Conservation (phyloP, 1,140 invertebrate genomes). For the Leptopilina clavipes region DNA sequence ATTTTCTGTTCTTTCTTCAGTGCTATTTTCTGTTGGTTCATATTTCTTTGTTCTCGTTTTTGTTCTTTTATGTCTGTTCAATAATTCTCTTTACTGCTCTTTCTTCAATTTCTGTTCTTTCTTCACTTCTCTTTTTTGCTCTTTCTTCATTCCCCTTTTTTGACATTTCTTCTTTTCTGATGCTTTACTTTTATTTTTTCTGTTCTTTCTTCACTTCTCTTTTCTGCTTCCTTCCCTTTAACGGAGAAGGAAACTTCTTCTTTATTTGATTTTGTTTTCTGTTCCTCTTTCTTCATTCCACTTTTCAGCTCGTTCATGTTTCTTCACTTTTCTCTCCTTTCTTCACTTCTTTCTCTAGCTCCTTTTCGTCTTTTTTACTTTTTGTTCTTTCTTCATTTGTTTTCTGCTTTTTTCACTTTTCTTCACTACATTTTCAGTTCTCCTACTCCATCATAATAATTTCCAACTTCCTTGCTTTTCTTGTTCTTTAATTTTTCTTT, state of each 20-base stretch:
- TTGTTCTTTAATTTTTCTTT: too few species aligned
- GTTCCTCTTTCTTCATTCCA: too few species aligned
- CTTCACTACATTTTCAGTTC: neutral
- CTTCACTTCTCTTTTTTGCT: conserved; percentile 19
- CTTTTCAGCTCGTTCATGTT: too few species aligned
- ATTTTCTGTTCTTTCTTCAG: too few species aligned
- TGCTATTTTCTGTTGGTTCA: neutral
- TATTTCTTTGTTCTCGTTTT: neutral
- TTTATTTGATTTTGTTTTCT: too few species aligned
- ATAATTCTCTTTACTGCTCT: neutral
- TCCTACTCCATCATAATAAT: too few species aligned
- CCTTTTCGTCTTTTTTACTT: too few species aligned
- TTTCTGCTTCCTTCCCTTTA: neutral
- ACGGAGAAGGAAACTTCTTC: too few species aligned
- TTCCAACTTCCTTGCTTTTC: too few species aligned
- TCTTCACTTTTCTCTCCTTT: too few species aligned
- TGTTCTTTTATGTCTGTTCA: neutral
- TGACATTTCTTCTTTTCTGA: conserved; percentile 18
- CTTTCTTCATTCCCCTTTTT: conserved; percentile 42
- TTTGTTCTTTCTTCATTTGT: too few species aligned
- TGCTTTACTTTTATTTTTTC: conserved; percentile 2
- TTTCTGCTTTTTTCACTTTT: neutral
- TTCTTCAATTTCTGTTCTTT: conserved; percentile 5
- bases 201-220: conserved; percentile 12
- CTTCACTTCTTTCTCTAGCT: too few species aligned